Percentiles rank a stretch among this genome's conserved stretches.
phyloP scores from a whole-genome alignment of 1,140 invertebrate genomes.

The Drosophila pallidifrons region DNA sequence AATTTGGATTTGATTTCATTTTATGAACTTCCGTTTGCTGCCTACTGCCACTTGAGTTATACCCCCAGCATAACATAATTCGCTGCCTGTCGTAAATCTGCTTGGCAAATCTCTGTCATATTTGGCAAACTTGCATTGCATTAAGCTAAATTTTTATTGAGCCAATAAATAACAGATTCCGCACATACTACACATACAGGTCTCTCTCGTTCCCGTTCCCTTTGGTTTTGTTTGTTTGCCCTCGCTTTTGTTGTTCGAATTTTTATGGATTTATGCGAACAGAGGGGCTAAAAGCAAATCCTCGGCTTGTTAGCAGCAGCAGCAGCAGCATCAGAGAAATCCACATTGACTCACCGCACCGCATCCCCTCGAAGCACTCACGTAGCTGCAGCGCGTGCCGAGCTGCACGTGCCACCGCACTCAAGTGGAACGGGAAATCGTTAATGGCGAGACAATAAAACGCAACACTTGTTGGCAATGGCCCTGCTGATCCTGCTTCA shows the following conservation, averaged over 20 bases:
- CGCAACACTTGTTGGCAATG: slow-evolving; percentile 75
- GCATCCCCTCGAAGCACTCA: slow-evolving; percentile 46
- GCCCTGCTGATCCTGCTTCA: slow-evolving; percentile 10
- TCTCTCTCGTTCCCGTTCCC: background rate
- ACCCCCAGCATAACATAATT: background rate
- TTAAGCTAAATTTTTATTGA: slow-evolving; percentile 76
- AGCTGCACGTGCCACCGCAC: slow-evolving; percentile 58
- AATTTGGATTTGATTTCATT: slow-evolving; percentile 28
- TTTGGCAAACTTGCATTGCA: slow-evolving; percentile 68
- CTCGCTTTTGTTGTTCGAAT: slow-evolving; percentile 34
- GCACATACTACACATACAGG: slow-evolving; percentile 12
- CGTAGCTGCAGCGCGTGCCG: slow-evolving; percentile 59
- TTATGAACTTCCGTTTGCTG: slow-evolving; percentile 50
- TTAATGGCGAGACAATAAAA: slow-evolving; percentile 77
- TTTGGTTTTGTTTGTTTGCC: slow-evolving; percentile 31
- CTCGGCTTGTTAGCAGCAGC: slow-evolving; percentile 33
- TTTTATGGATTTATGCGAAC: slow-evolving; percentile 66
- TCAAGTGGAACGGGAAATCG: slow-evolving; percentile 41
- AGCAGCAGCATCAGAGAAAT: background rate
- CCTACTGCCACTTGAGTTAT: background rate
- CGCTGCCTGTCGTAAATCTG: slow-evolving; percentile 23
- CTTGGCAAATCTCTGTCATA: slow-evolving; percentile 51
- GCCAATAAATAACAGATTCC: slow-evolving; percentile 78
- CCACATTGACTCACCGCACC: background rate
- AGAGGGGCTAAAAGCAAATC: slow-evolving; percentile 30